phyloP scores from a whole-genome alignment of 2,888 invertebrate species.

The Mycalesis mineus region DNA sequence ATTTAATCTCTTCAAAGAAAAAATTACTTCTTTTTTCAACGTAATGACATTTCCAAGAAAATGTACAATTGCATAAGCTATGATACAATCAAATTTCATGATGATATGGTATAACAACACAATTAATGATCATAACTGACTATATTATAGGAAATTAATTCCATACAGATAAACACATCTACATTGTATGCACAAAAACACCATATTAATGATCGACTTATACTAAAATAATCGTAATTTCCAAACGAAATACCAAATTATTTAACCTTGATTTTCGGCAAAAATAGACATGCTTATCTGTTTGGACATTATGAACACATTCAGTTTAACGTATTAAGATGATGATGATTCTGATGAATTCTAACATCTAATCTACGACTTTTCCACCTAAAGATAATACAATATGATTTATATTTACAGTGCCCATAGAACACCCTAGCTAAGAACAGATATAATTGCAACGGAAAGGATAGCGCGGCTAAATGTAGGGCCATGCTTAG shows the following conservation, averaged over 20 bases:
- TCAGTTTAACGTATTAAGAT: not conserved
- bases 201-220: too few species aligned
- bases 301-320: not conserved
- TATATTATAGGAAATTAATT: not conserved
- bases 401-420: slow-evolving; percentile 20
- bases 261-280: too few species aligned
- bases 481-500: slow-evolving; percentile 56
- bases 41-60: too few species aligned
- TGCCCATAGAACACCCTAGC: slow-evolving; percentile 22
- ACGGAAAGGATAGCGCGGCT: slow-evolving; percentile 32
- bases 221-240: too few species aligned
- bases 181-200: too few species aligned
- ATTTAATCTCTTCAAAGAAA: too few species aligned
- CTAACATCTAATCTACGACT: slow-evolving; percentile 1
- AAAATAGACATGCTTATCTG: not conserved
- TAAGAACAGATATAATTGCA: slow-evolving; percentile 33
- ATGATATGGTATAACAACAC: not conserved
- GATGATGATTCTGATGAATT: not conserved
- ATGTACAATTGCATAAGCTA: not conserved
- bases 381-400: slow-evolving; percentile 10
- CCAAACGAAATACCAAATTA: too few species aligned
- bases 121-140: not conserved
- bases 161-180: not conserved
- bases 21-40: too few species aligned
- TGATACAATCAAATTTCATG: not conserved